Base-by-base conservation (phyloP, 2,888 invertebrate genomes). In the Pachydiplax longipennis region DNA sequence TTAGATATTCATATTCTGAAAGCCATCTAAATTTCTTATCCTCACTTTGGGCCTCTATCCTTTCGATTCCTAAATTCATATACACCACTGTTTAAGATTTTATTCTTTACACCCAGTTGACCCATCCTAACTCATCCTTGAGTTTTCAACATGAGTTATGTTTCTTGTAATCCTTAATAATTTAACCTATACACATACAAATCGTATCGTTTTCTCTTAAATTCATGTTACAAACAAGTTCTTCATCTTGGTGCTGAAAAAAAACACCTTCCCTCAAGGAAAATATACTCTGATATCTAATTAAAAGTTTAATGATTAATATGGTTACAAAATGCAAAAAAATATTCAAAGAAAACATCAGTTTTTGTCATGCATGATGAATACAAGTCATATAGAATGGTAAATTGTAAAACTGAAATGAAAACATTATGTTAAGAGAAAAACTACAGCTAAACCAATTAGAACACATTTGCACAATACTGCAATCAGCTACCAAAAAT, bases 251-350 rank as follows among this genome's bases (percentile, higher is more conserved):
- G 58, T 37, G 87, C 87, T 87, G 87, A 87, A 87, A 87, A 87
- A 87, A 61, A 87, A 87, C 87, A 87, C 87, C 87, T 87, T 87
- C 10, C 87, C 61, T 87, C 18, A 61, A 61, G 61, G 87, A 58
- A 87, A 83, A 73, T 61, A 65, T 87, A 87, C 87, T 87, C 61
- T 61, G 87, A 87, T 87, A 87, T 87, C 87, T 87, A 65, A n/a
- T 87, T 61, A 87, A 87, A 87, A 87, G 35, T 65, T 87, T 87
- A 40, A 87, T 87, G 87, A 87, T 87, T 87, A 87, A 65, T 87
- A 87, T 61, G 61, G 87, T 87, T 87, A 87, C 87, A 87, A 87
- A 87, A 87, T 87, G 87, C 87, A 87, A 87, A 87, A 87, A 87
- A 87, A 61, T 37, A 61, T 87, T 65, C 61, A 87, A 87, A 87